Evolutionary conservation across 2,797 vertebrate genomes (phyloP), one percentile per base, ranked within the genome.

Genomic region (Dicrostonyx torquatus): DNA sequence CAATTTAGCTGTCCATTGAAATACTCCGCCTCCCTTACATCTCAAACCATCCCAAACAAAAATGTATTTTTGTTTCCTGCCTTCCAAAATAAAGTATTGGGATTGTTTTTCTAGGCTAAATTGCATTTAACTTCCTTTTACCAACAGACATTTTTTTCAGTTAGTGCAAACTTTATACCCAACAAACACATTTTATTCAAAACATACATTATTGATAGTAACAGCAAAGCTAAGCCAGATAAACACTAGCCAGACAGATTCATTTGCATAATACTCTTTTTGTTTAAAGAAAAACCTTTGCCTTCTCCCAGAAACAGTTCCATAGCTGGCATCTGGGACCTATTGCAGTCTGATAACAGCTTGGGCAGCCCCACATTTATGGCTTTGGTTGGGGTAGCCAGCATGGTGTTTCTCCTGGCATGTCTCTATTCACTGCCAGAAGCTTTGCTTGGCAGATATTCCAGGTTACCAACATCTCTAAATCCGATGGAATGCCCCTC

Each of bases 51-150:
- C 62, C 22, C 66, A 92, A 91, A 95, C 60, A 94, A 94, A 94
- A 94, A 94, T 95, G 87, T 76, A 55, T 80, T 94, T 95, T 96
- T 96, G 93, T 92, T 96, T 97, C 76, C 89, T 93, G 70, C 6
- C 50, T 62, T n/a, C 34, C 64, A 40, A 92, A 96, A 94, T 94
- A 96, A 95, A 95, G 93, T 84, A 94, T 93, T 88, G 89, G 68
- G 90, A 40, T 75, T 95, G 85, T 75, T 97, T 93, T 94, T 94
- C 73, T 93, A 95, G 70, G 85, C 17, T 93, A 87, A 96, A 84
- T 92, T 96, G 20, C 89, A 92, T 94, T 97, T 96, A 55, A 79
- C 60, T 92, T 93, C 43, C 60, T 92, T 94, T 95, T 70, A 73
- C 78, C 64, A 85, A 37, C 10, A 73, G 64, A 76, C 70, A 53